Percentiles rank a stretch among this genome's conserved stretches.
These are phyloP conservation scores for Pseudochirops corinnae DNA, from an alignment of 2,797 vertebrate species.

Conservation along the genomic window DNA sequence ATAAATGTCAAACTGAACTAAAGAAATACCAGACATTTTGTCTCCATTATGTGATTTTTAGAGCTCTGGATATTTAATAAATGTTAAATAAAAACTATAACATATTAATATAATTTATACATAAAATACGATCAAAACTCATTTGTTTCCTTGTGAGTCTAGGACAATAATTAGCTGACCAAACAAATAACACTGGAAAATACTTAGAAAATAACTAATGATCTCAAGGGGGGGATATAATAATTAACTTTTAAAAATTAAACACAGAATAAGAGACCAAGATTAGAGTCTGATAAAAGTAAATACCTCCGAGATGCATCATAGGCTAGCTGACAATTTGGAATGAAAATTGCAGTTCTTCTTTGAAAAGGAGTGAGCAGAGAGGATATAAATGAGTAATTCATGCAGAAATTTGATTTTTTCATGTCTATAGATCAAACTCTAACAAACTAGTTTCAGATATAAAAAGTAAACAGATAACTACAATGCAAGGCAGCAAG, in stretches of 20 bases:
- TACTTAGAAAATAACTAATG: constrained; percentile 59
- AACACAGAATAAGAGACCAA: constrained; percentile 62
- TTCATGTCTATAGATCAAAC: not conserved
- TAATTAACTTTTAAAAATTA: constrained; percentile 68
- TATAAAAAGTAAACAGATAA: constrained; percentile 12
- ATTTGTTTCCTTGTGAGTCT: constrained; percentile 56
- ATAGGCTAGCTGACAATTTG: constrained; percentile 8
- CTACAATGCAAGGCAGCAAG: not conserved
- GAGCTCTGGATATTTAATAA: constrained; percentile 17
- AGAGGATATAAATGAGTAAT: constrained; percentile 28
- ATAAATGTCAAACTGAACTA: not conserved
- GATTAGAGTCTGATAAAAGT: constrained; percentile 56
- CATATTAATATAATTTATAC: not conserved
- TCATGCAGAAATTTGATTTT: not conserved
- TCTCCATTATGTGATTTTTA: not conserved
- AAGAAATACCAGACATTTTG: not conserved
- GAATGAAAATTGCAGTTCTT: constrained; percentile 25
- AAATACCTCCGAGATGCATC: constrained; percentile 35
- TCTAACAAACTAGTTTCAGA: not conserved
- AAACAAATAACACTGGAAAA: constrained; percentile 61
- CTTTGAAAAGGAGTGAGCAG: not conserved
- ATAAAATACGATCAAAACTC: constrained; percentile 2
- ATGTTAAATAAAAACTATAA: constrained; percentile 28
- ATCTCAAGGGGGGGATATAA: constrained; percentile 54
- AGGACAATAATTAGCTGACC: constrained; percentile 58